Percentiles rank a stretch among this genome's conserved stretches.
phyloP scores from a whole-genome alignment of 2,888 invertebrate species.

The Serrognathus titanus region DNA sequence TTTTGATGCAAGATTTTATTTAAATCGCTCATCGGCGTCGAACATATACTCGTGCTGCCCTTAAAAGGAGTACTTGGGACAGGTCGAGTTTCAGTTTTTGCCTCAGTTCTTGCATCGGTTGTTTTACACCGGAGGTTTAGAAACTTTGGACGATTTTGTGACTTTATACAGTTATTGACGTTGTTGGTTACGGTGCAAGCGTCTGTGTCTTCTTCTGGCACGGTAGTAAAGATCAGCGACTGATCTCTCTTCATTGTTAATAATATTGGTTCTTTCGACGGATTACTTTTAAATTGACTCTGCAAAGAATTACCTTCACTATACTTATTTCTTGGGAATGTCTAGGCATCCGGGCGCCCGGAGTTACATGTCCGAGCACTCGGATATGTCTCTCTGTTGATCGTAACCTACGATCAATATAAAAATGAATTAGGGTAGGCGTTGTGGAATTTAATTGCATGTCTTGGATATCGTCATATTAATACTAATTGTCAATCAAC shows the following conservation, averaged over 20 bases:
- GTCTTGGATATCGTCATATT: too few relatives aligned
- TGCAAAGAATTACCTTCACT: slow-evolving; percentile 2
- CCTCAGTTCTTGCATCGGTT: slow-evolving; percentile 32
- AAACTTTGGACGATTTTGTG: slow-evolving; percentile 43
- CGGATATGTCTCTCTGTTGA: too few relatives aligned
- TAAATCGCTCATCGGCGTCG: slow-evolving; percentile 71
- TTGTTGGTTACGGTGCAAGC: slow-evolving; percentile 26
- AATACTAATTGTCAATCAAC: too few relatives aligned
- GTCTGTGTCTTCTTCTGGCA: slow-evolving; percentile 69
- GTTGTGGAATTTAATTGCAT: too few relatives aligned
- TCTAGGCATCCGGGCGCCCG: too few relatives aligned
- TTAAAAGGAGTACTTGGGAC: slow-evolving; percentile 47
- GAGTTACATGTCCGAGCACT: too few relatives aligned
- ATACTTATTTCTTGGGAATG: slow-evolving; percentile 8
- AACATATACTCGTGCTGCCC: slow-evolving; percentile 72
- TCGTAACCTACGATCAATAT: too few relatives aligned
- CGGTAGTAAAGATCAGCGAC: slow-evolving; percentile 77
- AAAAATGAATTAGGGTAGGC: too few relatives aligned
- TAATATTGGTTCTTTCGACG: slow-evolving; percentile 49
- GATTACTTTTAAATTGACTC: slow-evolving; percentile 10
- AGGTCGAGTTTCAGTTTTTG: slow-evolving; percentile 21
- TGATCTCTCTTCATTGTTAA: slow-evolving; percentile 74
- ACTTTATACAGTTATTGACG: slow-evolving; percentile 16
- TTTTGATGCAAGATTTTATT: slow-evolving; percentile 67
- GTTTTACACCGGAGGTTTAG: slow-evolving; percentile 42